Percentiles rank a stretch among this genome's conserved stretches.
phyloP scores from a whole-genome alignment of 2,888 invertebrate genomes.

The Gymnocheta viridis region DNA sequence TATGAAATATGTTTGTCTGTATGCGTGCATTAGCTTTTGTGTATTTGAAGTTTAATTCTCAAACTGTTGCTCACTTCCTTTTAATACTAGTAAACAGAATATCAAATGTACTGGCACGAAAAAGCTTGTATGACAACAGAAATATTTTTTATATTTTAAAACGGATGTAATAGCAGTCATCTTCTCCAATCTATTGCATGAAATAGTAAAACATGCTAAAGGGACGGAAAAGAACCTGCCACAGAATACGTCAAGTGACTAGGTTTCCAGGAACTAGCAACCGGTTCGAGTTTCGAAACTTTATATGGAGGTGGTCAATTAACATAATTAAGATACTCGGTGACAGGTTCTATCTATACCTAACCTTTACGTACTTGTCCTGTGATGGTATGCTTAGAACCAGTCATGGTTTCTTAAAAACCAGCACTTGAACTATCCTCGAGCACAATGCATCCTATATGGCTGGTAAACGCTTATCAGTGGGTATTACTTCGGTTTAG shows the following conservation, averaged over 20 bases:
- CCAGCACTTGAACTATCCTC: too few relatives aligned
- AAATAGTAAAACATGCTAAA: not conserved
- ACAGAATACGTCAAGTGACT: not conserved
- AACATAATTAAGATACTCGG: too few relatives aligned
- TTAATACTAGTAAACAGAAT: constrained; percentile 15
- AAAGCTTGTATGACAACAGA: not conserved
- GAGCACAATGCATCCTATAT: too few relatives aligned
- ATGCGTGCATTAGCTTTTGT: not conserved
- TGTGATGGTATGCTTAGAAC: too few relatives aligned
- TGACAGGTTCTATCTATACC: too few relatives aligned
- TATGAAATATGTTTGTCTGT: not conserved
- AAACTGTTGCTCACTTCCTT: constrained; percentile 26
- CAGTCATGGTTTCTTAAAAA: too few relatives aligned
- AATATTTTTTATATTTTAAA: not conserved
- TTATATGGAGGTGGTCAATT: too few relatives aligned
- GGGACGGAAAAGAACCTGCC: not conserved
- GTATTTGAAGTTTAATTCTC: not conserved
- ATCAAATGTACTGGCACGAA: not conserved
- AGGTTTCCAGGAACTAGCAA: too few relatives aligned
- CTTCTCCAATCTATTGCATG: not conserved
- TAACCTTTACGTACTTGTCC: too few relatives aligned
- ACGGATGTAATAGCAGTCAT: not conserved
- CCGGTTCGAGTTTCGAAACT: too few relatives aligned
- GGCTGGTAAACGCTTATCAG: too few relatives aligned
- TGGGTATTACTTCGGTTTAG: too few relatives aligned